Base-by-base conservation (phyloP, 2,888 invertebrate genomes). In the Xestia xanthographa region DNA sequence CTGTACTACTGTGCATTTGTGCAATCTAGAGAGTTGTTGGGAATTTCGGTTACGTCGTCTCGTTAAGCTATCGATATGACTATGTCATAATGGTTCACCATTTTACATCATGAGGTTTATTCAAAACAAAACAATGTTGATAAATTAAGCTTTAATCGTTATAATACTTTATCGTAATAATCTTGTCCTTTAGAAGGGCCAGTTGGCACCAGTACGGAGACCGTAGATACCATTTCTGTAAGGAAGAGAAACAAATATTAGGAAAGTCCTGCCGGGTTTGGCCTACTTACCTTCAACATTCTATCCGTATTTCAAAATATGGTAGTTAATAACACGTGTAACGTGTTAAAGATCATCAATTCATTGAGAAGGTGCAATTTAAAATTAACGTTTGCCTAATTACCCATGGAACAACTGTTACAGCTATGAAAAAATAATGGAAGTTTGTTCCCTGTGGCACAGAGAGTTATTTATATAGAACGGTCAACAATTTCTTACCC, bases 171-270 rank as follows among this genome's bases (percentile, higher is more conserved):
- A 66, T 48, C 22, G 6, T 75, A 11, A 38, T 38, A 20, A 66
- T 62, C n/a, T 6, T 34, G 2, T 82, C 11, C n/a, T 45, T 79
- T 66, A 79, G 82, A 66, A 79, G 22, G 78, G 78, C 78, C 78
- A 79, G 66, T 0, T 81, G 26, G 82, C 0, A 11, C 60, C 45
- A 41, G 78, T 79, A 14, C 4, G 20, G 41, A 79, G 78, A 45
- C 78, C 82, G 53, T 48, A 79, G 75, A 79, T 79, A 45, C 78
- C 78, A 38, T 81, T 81, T 81, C 78, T 79, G 82, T 22, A 75
- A 79, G 12, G 3, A 66, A 45, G 41, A 81, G 12, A 75, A 6
- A 50, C 0, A 0, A 60, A 50, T 38, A 63, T 73, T 53, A 65
- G n/a, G 20, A n/a, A 41, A 41, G 22, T 22, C 5, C 3, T 5